Conservation (phyloP, 2,888 invertebrate species). For the Pammene fasciana region DNA sequence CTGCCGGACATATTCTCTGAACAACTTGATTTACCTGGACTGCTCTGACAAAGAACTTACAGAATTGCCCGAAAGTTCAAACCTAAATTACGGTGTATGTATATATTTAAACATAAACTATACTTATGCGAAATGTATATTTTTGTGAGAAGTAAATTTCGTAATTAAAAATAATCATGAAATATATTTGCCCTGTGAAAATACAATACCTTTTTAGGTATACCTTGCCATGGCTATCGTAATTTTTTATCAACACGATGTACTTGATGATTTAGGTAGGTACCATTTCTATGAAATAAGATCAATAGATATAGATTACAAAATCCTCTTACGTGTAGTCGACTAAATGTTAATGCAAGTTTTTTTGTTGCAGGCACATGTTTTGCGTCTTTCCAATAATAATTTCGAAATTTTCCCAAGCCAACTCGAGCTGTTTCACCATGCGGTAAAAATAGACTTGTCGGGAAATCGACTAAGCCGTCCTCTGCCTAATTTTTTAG, state of each 20-base stretch:
- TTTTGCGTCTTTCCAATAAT: slow-evolving; percentile 86
- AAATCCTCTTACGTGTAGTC: background rate
- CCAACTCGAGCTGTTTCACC: slow-evolving; percentile 73
- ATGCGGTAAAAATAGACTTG: slow-evolving; percentile 76
- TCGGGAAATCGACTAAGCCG: slow-evolving; percentile 79
- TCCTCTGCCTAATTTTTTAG: slow-evolving; percentile 72
- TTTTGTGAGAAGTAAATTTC: background rate
- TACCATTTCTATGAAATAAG: background rate
- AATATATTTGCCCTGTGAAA: background rate
- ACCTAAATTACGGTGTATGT: slow-evolving; percentile 62
- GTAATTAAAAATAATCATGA: too few relatives aligned
- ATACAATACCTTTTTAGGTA: background rate
- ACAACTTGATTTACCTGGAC: slow-evolving; percentile 60
- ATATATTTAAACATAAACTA: background rate
- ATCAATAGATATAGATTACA: background rate
- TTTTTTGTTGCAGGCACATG: slow-evolving; percentile 81
- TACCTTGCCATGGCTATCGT: background rate
- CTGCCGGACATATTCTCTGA: slow-evolving; percentile 59
- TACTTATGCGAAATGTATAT: too few relatives aligned
- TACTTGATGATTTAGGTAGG: background rate
- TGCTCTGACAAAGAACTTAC: slow-evolving; percentile 67
- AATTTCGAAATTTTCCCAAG: slow-evolving; percentile 82
- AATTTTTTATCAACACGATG: background rate
- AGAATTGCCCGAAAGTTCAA: slow-evolving; percentile 67
- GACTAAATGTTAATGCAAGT: background rate